Evolutionary conservation across 2,113 vertebrate species (phyloP), one percentile per base, ranked within the genome.

Genomic region (Amblyornis subalaris): DNA sequence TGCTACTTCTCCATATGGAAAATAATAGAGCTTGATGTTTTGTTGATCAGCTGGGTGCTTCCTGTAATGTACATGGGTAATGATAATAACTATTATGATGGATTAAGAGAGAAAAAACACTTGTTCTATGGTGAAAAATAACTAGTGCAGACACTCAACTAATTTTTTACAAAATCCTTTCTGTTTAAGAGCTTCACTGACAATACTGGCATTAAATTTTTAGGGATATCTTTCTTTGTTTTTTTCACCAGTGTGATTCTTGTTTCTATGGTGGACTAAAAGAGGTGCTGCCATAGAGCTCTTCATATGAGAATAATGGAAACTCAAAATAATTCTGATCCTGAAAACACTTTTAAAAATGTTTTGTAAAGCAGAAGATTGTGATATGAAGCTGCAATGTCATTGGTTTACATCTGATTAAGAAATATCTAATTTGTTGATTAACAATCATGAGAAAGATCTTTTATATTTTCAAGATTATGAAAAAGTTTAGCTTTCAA

Each of bases 131-230:
- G 5, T 35, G 17, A 61, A 61, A 93, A 91, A 47, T 45, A 24
- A 8, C 24, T 70, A 47, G 3, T 9, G 8, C 3, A 73, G 18
- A 33, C 22, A 18, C 61, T 70, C 1, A 65, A 40, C 4, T 51
- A 29, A 1, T 79, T 40, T 72, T n/a, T 6, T 14, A 19, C 31
- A 45, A 19, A 80, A 33, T 26, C 0, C 6, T 66, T 66, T 29
- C 2, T 15, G 7, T 76, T 66, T 44, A 44, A 66, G 9, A 42
- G 28, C 6, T 60, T 80, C 20, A 42, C 2, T 47, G 4, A 11
- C 25, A 36, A 14, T 38, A 62, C 24, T 15, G 3, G 3, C 1
- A 1, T 21, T 45, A 18, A 7, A 2, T n/a, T 44, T 72, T 25
- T 38, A 35, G 20, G 57, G 14, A 14, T 6, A 18, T 6, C 1